Conservation (phyloP, 2,888 invertebrate genomes). For the Deilephila elpenor region DNA sequence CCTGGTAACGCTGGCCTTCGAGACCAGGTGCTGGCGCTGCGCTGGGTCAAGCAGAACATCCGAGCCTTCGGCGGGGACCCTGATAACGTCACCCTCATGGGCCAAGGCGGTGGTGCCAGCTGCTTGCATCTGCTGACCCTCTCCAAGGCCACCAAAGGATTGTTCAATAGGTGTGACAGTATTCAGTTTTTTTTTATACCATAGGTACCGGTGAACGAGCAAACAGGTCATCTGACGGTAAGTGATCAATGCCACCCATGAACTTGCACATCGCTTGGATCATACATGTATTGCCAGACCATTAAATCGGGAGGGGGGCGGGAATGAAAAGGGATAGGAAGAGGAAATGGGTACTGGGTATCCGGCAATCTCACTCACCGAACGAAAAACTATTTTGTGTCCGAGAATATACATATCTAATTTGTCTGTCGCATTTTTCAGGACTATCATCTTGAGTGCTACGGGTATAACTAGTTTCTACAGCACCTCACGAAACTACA, state of each 20-base stretch:
- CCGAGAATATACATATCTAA: not conserved
- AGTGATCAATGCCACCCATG: no score
- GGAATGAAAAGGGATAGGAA: no score
- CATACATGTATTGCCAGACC: no score
- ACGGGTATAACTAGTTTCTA: slow-evolving; percentile 51
- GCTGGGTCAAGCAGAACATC: slow-evolving; percentile 67
- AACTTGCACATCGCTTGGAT: no score
- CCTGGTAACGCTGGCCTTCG: slow-evolving; percentile 71
- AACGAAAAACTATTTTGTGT: no score
- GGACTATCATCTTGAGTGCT: slow-evolving; percentile 59
- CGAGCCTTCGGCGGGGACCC: slow-evolving; percentile 66
- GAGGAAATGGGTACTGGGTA: no score
- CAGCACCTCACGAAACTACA: slow-evolving; percentile 53
- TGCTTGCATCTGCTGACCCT: slow-evolving; percentile 59
- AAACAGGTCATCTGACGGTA: no score
- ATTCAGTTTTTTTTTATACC: no score
- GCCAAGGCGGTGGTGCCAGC: slow-evolving; percentile 66
- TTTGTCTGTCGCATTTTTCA: slow-evolving; percentile 35
- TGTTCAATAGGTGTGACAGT: slow-evolving; percentile 56
- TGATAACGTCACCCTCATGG: slow-evolving; percentile 61
- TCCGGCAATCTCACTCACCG: no score
- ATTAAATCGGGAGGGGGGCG: no score
- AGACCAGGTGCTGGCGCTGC: slow-evolving; percentile 61
- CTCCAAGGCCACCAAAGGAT: slow-evolving; percentile 54
- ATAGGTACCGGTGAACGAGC: no score